Conservation (phyloP, 2,113 vertebrate species). For the Siniperca chuatsi region DNA sequence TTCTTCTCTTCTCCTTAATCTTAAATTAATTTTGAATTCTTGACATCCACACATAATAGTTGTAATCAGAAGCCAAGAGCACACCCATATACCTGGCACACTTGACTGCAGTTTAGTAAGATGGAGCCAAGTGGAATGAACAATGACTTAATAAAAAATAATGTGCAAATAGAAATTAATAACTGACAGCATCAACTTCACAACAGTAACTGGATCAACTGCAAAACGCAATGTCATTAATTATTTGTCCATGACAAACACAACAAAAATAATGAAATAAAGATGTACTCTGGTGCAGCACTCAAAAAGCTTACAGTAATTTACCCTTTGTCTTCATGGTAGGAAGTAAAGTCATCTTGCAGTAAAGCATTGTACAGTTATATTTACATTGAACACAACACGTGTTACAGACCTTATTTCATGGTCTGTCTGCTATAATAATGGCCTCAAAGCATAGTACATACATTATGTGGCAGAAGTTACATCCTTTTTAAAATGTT, state of each 20-base stretch:
- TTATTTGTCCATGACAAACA: background rate
- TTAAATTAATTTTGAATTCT: background rate
- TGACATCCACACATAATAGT: background rate
- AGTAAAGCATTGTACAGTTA: background rate
- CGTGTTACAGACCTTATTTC: background rate
- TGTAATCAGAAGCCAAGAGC: background rate
- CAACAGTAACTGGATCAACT: background rate
- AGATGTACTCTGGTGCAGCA: background rate
- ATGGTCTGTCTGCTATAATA: background rate
- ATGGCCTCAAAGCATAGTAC: too few species aligned
- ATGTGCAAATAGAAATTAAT: background rate
- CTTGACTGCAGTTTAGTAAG: constrained; percentile 11
- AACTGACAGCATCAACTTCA: background rate
- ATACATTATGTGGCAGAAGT: background rate
- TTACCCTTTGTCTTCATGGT: background rate
- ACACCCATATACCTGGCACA: background rate
- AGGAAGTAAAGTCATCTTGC: background rate
- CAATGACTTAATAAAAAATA: constrained; percentile 2
- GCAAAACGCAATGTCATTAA: background rate
- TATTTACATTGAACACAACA: background rate
- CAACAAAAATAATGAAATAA: background rate
- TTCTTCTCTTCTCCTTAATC: background rate
- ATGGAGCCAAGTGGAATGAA: constrained; percentile 25
- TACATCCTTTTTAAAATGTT: background rate
- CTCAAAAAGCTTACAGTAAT: background rate